Conservation (phyloP, 2,113 vertebrate species). For the Atlantisia rogersi region DNA sequence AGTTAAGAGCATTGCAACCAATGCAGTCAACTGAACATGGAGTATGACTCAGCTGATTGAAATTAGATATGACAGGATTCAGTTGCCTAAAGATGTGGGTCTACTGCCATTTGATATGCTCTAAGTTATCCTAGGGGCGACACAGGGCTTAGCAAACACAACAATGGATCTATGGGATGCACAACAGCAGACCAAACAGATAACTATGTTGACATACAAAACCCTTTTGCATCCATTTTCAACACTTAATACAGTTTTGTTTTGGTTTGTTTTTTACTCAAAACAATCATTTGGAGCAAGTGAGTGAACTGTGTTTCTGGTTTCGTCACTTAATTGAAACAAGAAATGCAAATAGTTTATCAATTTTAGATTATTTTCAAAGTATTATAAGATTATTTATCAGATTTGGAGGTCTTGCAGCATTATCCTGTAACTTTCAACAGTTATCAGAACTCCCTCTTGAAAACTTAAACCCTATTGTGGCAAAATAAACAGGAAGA, state of each 20-base stretch:
- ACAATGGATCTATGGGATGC: background rate
- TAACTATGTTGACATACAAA: background rate
- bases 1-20: background rate
- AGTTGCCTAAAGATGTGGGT: background rate
- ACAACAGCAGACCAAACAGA: background rate
- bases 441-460: background rate
- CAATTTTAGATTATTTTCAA: background rate
- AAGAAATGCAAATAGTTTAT: background rate
- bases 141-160: background rate
- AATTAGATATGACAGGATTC: background rate
- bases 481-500: background rate
- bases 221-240: background rate
- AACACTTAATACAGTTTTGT: background rate
- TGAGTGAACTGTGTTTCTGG: background rate
- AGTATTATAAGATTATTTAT: background rate
- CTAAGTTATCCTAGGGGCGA: background rate
- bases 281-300: background rate
- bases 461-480: background rate
- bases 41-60: background rate
- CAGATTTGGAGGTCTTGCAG: background rate
- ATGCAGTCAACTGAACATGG: background rate
- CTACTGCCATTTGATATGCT: background rate
- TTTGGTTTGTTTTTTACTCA: background rate
- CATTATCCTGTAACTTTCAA: background rate
- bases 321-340: background rate